Base-by-base conservation (phyloP, 2,888 invertebrate species). In the Pimpla rufipes region DNA sequence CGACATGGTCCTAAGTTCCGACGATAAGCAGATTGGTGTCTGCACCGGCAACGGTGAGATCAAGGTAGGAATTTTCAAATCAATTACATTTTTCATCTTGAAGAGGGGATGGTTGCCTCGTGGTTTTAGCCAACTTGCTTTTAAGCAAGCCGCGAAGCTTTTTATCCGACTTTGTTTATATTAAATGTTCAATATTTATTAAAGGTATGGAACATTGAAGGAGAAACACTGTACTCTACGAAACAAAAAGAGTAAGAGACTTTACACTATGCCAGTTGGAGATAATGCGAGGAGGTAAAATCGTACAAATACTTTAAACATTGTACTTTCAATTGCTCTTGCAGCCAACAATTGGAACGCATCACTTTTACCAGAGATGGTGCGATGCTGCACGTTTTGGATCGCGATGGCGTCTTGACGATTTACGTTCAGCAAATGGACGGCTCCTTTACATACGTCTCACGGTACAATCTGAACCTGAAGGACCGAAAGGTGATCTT, bases 31-130 rank as follows among this genome's bases (percentile, higher is more conserved):
- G 45, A 87, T 93, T 13, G 93, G 90, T 29, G 91, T 88, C 35
- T 93, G 92, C 76, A 92, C 92, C 3, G 55, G 84, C 10, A 82
- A 85, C 52, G 91, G 92, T 59, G 86, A 85, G 2, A 85, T 92
- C 75, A 80, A 79, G 85, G 92, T 93, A 88, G 23, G 80, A 81
- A 68, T 42, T 45, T 23, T n/a, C 16, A 50, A 50, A 57, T 80
- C 16, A 18, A 50, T 7, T 50, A 18, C 18, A 16, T 18, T 50
- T 23, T 55, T 23, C 11, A 7, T 18, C 35, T 29, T 59, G 5
- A 5, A 52, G n/a, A 2, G 47, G 4, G 0, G n/a, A 47, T 47
- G 13, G 4, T 52, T 2, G 3, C 11, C 6, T 6, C 50, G 1
- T n/a, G n/a, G 18, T 50, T 50, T 6, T 50, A 13, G n/a, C 21